These are phyloP conservation scores for Siniperca scherzeri DNA, from an alignment of 2,797 vertebrate genomes.

Conservation along the genomic window DNA sequence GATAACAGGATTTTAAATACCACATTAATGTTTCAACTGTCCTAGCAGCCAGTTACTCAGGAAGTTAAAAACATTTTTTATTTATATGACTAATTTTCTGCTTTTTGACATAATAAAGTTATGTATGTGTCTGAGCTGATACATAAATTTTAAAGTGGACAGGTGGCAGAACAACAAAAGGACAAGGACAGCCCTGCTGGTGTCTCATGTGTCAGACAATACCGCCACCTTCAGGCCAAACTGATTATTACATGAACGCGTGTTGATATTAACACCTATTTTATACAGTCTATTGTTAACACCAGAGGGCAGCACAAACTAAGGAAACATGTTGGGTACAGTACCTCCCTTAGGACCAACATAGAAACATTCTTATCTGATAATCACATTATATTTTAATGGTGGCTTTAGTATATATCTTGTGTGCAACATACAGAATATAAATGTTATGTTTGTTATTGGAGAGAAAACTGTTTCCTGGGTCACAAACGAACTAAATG, in stretches of 20 bases:
- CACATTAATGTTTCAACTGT: background rate
- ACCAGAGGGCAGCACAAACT: conserved; percentile 61
- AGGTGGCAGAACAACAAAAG: background rate
- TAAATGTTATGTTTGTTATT: background rate
- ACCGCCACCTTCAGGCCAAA: conserved; percentile 48
- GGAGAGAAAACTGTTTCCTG: background rate
- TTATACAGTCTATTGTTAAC: background rate
- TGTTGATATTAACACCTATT: no score
- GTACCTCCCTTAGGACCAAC: background rate
- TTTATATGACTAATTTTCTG: background rate
- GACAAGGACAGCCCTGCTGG: background rate
- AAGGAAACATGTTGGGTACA: background rate
- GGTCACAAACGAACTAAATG: background rate
- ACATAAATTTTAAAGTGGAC: background rate
- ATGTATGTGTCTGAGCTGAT: background rate
- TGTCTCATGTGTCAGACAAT: conserved; percentile 9
- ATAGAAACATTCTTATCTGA: background rate
- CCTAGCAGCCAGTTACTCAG: background rate
- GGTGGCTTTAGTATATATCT: background rate
- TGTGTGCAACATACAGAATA: background rate
- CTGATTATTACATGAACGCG: background rate
- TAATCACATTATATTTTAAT: no score
- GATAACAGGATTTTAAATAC: background rate
- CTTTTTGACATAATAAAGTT: background rate
- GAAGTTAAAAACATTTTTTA: no score